These are phyloP conservation scores for Macropodus opercularis DNA, from an alignment of 2,797 vertebrate genomes.

Conservation along the genomic window DNA sequence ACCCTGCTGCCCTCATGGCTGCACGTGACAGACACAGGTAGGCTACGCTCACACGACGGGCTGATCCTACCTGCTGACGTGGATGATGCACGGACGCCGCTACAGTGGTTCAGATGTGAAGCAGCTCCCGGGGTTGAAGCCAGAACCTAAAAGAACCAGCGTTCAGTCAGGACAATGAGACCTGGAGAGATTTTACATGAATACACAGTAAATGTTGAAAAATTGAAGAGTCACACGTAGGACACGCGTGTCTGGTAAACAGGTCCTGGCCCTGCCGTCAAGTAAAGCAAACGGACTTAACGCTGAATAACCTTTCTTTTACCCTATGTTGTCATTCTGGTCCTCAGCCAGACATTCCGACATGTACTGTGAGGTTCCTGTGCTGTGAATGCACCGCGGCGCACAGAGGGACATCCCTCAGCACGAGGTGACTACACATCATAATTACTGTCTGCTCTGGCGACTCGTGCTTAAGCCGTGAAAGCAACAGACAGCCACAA, in stretches of 20 bases:
- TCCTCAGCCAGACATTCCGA: constrained; percentile 12
- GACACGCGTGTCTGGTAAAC: constrained; percentile 49
- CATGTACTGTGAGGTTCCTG: no score
- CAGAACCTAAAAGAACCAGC: no score
- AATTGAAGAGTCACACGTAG: constrained; percentile 29
- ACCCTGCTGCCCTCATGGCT: not conserved
- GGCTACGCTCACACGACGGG: no score
- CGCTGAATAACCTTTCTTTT: constrained; percentile 35
- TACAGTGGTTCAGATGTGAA: no score
- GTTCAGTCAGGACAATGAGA: no score
- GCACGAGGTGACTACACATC: constrained; percentile 44
- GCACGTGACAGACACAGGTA: not conserved
- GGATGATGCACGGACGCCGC: no score
- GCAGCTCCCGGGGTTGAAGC: no score
- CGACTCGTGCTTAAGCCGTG: constrained; percentile 25
- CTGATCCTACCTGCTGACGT: no score
- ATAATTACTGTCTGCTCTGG: constrained; percentile 42
- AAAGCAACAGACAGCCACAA: constrained; percentile 33
- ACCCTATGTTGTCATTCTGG: constrained; percentile 20
- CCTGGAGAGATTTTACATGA: no score
- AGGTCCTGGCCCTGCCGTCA: constrained; percentile 16
- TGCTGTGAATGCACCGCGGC: no score
- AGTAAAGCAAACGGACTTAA: constrained; percentile 36
- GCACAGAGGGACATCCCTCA: constrained; percentile 41
- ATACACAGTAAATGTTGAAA: no score